A percentile compares a stretch with the other conserved stretches of the same genome.
phyloP scores from a whole-genome alignment of 2,113 vertebrate species.

The Alectura lathami region DNA sequence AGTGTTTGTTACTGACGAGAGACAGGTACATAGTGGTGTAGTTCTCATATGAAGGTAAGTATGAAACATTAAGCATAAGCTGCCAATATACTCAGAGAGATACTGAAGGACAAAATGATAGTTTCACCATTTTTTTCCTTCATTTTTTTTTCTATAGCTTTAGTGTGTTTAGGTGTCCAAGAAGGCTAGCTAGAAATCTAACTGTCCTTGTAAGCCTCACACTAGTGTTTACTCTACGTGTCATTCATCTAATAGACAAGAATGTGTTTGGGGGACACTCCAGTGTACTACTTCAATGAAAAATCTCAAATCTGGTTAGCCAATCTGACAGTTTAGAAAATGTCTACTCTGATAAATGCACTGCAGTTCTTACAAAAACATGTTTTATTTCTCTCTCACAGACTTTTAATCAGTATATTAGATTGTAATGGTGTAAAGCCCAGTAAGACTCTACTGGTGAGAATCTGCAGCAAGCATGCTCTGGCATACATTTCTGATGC shows the following conservation, averaged over 20 bases:
- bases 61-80: background rate
- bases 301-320: background rate
- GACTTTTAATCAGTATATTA: background rate
- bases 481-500: background rate
- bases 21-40: background rate
- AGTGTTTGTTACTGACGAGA: background rate
- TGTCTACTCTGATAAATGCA: background rate
- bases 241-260: background rate
- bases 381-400: background rate
- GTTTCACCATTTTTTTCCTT: background rate
- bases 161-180: background rate
- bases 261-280: background rate
- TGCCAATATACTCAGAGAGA: background rate
- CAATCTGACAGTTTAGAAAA: background rate
- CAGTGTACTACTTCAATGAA: background rate
- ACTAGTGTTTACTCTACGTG: background rate
- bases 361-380: background rate
- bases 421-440: background rate
- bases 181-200: background rate
- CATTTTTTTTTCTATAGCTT: background rate
- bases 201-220: background rate
- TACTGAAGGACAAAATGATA: background rate
- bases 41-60: background rate
- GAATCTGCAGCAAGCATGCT: background rate
- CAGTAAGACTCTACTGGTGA: background rate